Evolutionary conservation across 2,888 invertebrate genomes (phyloP).

Genomic region (Venusia cambrica): DNA sequence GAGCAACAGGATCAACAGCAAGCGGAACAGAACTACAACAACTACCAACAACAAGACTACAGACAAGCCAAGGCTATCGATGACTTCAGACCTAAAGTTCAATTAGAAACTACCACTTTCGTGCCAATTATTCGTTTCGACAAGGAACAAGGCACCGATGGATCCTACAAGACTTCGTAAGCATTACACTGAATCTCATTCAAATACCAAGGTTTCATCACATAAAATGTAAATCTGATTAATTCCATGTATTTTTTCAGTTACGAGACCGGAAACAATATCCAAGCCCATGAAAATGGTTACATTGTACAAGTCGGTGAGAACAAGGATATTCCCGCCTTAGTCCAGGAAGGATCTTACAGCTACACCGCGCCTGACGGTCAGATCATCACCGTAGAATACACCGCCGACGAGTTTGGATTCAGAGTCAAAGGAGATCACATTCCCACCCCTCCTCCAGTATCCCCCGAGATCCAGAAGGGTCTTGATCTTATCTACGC

Average conservation of each 20-base stretch:
- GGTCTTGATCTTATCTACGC: slow-evolving; percentile 93
- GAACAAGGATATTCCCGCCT: slow-evolving; percentile 78
- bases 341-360: slow-evolving; percentile 90
- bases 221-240: slow-evolving; percentile 12
- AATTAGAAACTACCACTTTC: slow-evolving; percentile 84
- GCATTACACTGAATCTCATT: no score
- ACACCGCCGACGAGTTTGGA: slow-evolving; percentile 91
- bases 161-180: slow-evolving; percentile 90
- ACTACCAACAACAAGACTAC: slow-evolving; percentile 60
- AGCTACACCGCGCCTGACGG: slow-evolving; percentile 90
- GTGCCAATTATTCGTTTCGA: slow-evolving; percentile 91
- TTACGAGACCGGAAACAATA: slow-evolving; percentile 92
- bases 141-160: slow-evolving; percentile 91
- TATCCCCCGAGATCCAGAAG: slow-evolving; percentile 92
- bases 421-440: slow-evolving; percentile 91
- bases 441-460: slow-evolving; percentile 91
- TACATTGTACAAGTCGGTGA: slow-evolving; percentile 86
- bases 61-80: slow-evolving; percentile 57
- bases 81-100: slow-evolving; percentile 70
- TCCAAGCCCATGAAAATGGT: slow-evolving; percentile 89
- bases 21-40: slow-evolving; percentile 66
- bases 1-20: slow-evolving; percentile 54
- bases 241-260: slow-evolving; percentile 56
- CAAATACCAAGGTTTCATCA: no score
- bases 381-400: slow-evolving; percentile 86